Evolutionary conservation across 2,797 vertebrate species (phyloP).

Genomic region (Podargus strigoides): DNA sequence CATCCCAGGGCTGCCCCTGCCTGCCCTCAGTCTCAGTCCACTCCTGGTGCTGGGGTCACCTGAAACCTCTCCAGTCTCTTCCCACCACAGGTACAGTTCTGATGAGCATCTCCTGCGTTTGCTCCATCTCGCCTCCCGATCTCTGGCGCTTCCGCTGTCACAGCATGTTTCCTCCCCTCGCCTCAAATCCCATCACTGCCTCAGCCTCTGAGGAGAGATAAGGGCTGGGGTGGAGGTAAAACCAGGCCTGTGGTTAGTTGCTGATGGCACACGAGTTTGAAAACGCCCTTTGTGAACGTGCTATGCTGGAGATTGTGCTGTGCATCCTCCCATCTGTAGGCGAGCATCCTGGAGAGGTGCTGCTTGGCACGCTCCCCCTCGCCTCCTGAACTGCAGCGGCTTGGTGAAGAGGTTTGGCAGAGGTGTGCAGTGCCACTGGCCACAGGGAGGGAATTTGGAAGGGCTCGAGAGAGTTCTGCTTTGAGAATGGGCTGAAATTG

Average conservation of each 20-base stretch:
- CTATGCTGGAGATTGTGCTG: accelerated
- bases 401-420: not conserved
- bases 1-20: not conserved
- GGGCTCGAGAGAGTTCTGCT: not conserved
- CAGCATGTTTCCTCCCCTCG: not conserved
- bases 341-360: not conserved
- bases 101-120: not conserved
- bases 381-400: not conserved
- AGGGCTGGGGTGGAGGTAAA: not conserved
- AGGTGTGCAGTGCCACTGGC: not conserved
- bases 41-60: not conserved
- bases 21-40: not conserved
- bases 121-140: not conserved
- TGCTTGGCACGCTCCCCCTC: not conserved
- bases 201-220: slow-evolving; percentile 25
- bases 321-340: not conserved
- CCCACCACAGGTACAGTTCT: not conserved
- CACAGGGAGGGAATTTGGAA: not conserved
- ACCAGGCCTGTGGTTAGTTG: not conserved
- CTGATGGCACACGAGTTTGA: not conserved
- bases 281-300: accelerated
- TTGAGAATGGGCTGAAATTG: not conserved
- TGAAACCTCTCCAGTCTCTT: not conserved
- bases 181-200: slow-evolving; percentile 33
- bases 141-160: accelerated